Conservation (phyloP, 2,113 vertebrate genomes). For the Polyodon spathula region DNA sequence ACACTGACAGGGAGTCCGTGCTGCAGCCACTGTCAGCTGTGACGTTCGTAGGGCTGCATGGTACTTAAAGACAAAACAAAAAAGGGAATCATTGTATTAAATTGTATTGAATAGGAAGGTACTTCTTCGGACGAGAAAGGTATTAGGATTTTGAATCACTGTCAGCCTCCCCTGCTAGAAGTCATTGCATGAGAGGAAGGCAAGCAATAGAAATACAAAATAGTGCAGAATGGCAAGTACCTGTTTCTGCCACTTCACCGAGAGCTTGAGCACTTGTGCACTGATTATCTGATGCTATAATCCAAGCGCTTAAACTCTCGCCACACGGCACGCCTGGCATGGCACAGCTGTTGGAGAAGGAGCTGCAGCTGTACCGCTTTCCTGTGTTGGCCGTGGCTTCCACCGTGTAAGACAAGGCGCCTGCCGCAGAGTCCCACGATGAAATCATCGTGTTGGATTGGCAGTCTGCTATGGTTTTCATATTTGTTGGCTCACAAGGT, state of each 20-base stretch:
- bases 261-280: conserved; percentile 44
- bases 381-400: conserved; percentile 45
- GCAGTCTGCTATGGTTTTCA: conserved; percentile 42
- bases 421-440: conserved; percentile 49
- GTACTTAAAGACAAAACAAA: conserved; percentile 35
- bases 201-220: too few relatives aligned
- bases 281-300: conserved; percentile 48
- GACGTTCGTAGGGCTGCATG: conserved; percentile 47
- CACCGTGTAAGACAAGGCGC: conserved; percentile 46
- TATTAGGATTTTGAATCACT: too few relatives aligned
- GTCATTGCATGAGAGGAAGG: too few relatives aligned
- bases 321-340: conserved; percentile 50
- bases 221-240: conserved; percentile 32
- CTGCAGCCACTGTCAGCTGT: conserved; percentile 38
- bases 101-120: too few relatives aligned
- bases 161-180: too few relatives aligned
- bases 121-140: too few relatives aligned
- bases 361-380: conserved; percentile 50
- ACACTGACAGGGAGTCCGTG: conserved; percentile 33
- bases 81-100: neutral
- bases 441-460: conserved; percentile 33
- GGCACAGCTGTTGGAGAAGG: conserved; percentile 48
- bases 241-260: conserved; percentile 41
- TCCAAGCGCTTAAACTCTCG: conserved; percentile 44
- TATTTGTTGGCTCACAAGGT: conserved; percentile 51